Evolutionary conservation across 2,113 vertebrate genomes (phyloP), one percentile per base, ranked within the genome.

Genomic region (Chauna torquata): DNA sequence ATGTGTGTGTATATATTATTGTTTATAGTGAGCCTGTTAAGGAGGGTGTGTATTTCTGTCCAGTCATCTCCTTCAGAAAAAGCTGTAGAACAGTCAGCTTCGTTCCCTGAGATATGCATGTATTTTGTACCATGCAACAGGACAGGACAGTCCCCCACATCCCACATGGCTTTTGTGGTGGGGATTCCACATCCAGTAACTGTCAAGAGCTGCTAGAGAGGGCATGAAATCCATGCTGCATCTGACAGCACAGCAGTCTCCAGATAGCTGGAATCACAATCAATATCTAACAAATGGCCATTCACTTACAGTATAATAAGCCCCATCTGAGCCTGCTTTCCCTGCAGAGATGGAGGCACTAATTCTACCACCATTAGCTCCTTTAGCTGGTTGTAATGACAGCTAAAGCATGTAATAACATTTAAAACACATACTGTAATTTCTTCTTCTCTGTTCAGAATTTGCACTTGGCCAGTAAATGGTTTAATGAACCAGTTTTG

Each of bases 261-360:
- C 59, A 85, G 80, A 93, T 50, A 96, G 42, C 78, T 75, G 59
- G 86, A 95, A 82, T 57, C 45, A 11, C 75, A 90, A 74, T 93
- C 70, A 3, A 92, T 91, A 91, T 71, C 89, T 94, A 97, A 96
- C 58, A 61, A 97, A 96, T 89, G 94, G 95, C 90, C 83, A 89
- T 92, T 91, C 80, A 79, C 86, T 93, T 68, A 90, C 7, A 50
- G 69, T 45, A 88, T 72, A 81, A 88, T 94, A 82, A 93, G 58
- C 64, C 69, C 77, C 38, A 27, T 69, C 49, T 96, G 72, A 95
- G 72, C 54, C 55, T 82, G 65, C 54, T 94, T 92, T 69, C 94
- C 80, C 92, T 32, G 77, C 82, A 71, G 92, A 95, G 94, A 89
- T 88, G 24, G 50, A 90, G 52, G 72, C 88, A 90, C 72, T 94